Evolutionary conservation across 2,113 vertebrate genomes (phyloP), one percentile per base, ranked within the genome.

Genomic region (Xenopus laevis): DNA sequence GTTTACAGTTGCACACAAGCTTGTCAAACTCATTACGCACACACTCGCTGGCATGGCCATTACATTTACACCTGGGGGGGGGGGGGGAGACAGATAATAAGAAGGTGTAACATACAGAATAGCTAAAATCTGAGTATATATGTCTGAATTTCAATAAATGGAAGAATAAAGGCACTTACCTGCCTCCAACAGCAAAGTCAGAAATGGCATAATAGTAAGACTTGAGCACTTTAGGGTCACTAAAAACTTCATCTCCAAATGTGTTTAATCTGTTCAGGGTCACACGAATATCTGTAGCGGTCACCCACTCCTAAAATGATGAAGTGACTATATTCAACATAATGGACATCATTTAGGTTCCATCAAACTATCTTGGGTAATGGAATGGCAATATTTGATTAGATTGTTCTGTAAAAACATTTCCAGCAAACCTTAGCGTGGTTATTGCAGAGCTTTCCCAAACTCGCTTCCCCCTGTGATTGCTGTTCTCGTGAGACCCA

Each of bases 191-290:
- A 0, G 97, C 95, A 70, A 99, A 99, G 85, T 99, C 97, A 0
- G 97, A 98, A 89, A 99, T 97, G 2, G 97, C 97, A 18, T 99
- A 99, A 83, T 98, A 99, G 71, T 99, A 98, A 16, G 97, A 99
- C 84, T 97, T 98, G 57, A 99, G 94, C 82, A 99, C 97, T 83
- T 99, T 99, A 44, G 96, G 97, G 78, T 98, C 97, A 0, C 96
- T 98, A 85, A 98, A 98, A 23, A 99, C 95, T 85, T 99, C 97
- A 63, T 99, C 97, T 89, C 97, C 97, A 15, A 98, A 99, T 0
- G 97, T 99, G 87, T 99, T 99, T 77, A 99, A 93, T 16, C 97
- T 89, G 83, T 98, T 98, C 77, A 99, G 92, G 60, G 94, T 95
- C 79, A 99, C 97, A 82, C 91, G 83, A 86, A 99, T 98, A 81